Evolutionary conservation across 2,113 vertebrate genomes (phyloP).

Genomic region (Orthochromis malagaraziensis): DNA sequence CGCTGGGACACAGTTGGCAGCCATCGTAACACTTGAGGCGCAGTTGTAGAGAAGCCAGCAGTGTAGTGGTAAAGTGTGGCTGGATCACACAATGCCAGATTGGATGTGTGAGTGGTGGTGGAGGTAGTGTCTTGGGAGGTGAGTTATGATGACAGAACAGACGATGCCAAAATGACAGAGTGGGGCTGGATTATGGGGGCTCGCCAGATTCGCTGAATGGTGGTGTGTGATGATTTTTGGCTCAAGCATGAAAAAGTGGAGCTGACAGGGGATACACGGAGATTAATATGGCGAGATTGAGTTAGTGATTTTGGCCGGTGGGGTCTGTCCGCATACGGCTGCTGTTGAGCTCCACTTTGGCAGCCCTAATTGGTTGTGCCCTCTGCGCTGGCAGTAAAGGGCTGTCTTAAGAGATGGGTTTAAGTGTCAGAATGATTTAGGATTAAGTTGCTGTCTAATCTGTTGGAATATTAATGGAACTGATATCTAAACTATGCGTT

Average conservation of each 20-base stretch:
- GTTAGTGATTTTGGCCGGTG: conserved; percentile 47
- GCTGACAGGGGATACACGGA: conserved; percentile 56
- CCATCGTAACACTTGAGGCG: conserved; percentile 31
- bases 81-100: conserved; percentile 67
- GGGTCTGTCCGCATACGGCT: conserved; percentile 20
- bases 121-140: conserved; percentile 54
- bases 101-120: conserved; percentile 44
- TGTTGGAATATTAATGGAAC: conserved; percentile 22
- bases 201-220: conserved; percentile 52
- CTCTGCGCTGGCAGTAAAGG: conserved; percentile 37
- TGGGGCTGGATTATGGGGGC: conserved; percentile 52
- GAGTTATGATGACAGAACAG: conserved; percentile 58
- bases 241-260: conserved; percentile 44
- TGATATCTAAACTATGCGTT: neutral
- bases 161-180: conserved; percentile 65
- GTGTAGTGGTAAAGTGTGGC: conserved; percentile 49
- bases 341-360: conserved; percentile 51
- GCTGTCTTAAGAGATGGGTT: conserved; percentile 49
- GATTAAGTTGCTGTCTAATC: conserved; percentile 45
- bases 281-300: conserved; percentile 65
- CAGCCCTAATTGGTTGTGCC: conserved; percentile 49
- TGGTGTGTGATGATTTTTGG: conserved; percentile 60
- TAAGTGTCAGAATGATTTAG: conserved; percentile 53
- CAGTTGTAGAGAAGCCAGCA: conserved; percentile 55
- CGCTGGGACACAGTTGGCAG: conserved; percentile 60